Percentiles rank a stretch among this genome's conserved stretches.
Conservation (phyloP, 2,888 invertebrate genomes). For the Lasiommata megera region DNA sequence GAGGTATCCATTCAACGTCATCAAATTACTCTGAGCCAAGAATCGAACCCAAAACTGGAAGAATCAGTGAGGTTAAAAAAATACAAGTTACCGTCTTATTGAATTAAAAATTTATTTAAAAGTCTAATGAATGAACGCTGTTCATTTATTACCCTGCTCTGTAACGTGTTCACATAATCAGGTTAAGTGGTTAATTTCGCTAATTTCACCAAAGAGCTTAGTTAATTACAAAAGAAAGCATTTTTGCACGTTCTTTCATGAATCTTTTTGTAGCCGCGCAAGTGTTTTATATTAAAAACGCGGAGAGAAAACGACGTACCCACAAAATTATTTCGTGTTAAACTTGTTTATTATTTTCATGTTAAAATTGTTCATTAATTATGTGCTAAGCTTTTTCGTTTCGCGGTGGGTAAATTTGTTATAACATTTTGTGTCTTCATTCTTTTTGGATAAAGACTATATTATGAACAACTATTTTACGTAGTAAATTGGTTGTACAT, state of each 20-base stretch:
- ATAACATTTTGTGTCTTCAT: too few species aligned
- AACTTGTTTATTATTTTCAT: too few species aligned
- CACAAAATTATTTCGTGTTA: too few species aligned
- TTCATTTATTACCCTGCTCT: not conserved
- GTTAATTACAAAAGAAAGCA: slow-evolving; percentile 1
- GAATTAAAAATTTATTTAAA: not conserved
- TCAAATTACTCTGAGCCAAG: too few species aligned
- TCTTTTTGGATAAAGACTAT: too few species aligned
- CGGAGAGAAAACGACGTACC: too few species aligned
- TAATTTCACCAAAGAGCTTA: not conserved
- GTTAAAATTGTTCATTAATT: not conserved
- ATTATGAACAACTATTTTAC: too few species aligned
- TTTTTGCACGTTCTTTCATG: not conserved
- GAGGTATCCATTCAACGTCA: too few species aligned
- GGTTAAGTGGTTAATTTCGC: slow-evolving; percentile 19
- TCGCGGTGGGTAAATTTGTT: too few species aligned
- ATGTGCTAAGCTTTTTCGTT: not conserved
- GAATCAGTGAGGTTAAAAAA: not conserved
- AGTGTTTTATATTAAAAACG: slow-evolving; percentile 1
- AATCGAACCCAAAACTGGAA: too few species aligned
- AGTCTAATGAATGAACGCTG: not conserved
- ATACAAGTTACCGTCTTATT: not conserved
- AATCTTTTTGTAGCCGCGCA: not conserved
- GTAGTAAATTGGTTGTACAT: too few species aligned
- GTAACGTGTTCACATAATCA: slow-evolving; percentile 7